phyloP scores from a whole-genome alignment of 2,113 vertebrate species.

The Pardalotus punctatus region DNA sequence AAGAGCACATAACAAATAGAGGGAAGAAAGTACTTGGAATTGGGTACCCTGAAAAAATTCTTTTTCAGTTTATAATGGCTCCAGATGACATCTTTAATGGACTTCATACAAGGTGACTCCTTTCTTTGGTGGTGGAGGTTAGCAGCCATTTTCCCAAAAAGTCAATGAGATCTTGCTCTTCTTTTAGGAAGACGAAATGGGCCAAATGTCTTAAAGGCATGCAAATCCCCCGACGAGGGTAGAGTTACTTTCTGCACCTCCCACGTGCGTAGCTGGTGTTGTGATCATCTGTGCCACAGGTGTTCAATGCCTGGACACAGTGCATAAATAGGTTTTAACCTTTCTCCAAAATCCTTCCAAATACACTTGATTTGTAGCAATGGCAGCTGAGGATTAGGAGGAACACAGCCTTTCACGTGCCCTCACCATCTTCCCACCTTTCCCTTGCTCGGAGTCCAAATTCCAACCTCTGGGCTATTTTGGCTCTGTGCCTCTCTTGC shows the following conservation, averaged over 20 bases:
- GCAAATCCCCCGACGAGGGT: not conserved
- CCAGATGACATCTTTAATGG: not conserved
- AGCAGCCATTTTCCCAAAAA: not conserved
- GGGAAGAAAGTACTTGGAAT: not conserved
- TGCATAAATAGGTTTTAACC: constrained; percentile 48
- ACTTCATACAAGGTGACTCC: not conserved
- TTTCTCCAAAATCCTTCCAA: constrained; percentile 20
- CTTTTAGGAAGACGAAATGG: not conserved
- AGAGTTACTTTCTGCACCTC: constrained; percentile 31
- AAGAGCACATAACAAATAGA: not conserved
- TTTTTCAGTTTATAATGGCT: not conserved
- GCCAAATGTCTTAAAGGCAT: constrained; percentile 4
- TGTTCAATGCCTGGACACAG: not conserved
- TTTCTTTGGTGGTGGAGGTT: not conserved
- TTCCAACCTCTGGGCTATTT: constrained; percentile 18
- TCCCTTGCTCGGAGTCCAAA: not conserved
- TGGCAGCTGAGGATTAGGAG: constrained; percentile 50
- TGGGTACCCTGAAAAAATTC: not conserved
- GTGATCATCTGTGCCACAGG: not conserved
- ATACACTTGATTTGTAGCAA: constrained; percentile 51
- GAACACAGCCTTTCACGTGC: not conserved
- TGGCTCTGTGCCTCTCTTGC: not conserved
- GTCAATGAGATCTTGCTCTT: not conserved
- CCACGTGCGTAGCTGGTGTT: not conserved
- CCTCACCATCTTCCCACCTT: not conserved